Evolutionary conservation across 2,888 invertebrate species (phyloP).

Genomic region (Heteromyza rotundicornis): DNA sequence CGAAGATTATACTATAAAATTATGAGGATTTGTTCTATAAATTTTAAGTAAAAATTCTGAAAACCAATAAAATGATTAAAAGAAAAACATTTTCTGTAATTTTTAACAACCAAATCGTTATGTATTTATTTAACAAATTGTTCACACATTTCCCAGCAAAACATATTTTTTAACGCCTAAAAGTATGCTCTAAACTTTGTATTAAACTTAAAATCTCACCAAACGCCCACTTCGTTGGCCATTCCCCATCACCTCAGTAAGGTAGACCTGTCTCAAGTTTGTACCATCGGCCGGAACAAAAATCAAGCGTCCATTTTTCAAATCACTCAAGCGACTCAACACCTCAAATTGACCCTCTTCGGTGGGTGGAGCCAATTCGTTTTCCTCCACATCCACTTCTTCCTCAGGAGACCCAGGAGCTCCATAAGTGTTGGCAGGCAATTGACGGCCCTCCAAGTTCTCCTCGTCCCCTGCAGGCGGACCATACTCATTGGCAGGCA

Average conservation of each 20-base stretch:
- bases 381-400: slow-evolving; percentile 30
- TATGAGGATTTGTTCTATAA: no score
- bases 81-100: no score
- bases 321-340: slow-evolving; percentile 36
- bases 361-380: slow-evolving; percentile 34
- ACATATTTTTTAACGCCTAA: neutral
- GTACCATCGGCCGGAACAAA: slow-evolving; percentile 44
- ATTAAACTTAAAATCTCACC: slow-evolving; percentile 31
- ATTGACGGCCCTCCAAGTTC: slow-evolving; percentile 9
- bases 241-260: slow-evolving; percentile 36
- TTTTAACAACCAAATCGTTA: no score
- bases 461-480: slow-evolving; percentile 31
- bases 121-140: no score
- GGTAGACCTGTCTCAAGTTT: slow-evolving; percentile 35
- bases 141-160: no score
- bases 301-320: slow-evolving; percentile 49
- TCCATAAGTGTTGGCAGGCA: slow-evolving; percentile 47
- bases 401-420: slow-evolving; percentile 33
- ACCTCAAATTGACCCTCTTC: slow-evolving; percentile 43
- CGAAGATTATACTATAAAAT: no score
- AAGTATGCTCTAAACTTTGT: neutral
- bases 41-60: no score
- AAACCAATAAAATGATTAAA: no score
- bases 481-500: slow-evolving; percentile 46
- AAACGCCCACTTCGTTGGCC: slow-evolving; percentile 42